Percentiles rank a stretch among this genome's conserved stretches.
phyloP scores from a whole-genome alignment of 1,140 invertebrate genomes.

The Battus philenor region DNA sequence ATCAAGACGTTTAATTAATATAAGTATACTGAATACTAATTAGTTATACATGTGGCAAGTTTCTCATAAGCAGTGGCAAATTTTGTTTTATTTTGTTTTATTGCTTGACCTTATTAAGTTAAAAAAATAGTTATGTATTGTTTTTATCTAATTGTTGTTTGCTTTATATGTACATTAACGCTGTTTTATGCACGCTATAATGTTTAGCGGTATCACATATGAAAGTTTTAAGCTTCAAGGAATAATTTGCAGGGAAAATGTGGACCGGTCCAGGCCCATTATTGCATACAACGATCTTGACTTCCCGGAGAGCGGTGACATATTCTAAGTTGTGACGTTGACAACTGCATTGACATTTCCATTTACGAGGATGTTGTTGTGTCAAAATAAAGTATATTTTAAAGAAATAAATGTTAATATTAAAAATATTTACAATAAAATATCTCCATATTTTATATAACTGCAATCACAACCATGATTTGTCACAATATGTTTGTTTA shows the following conservation, averaged over 20 bases:
- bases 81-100: too few relatives aligned
- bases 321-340: slow-evolving; percentile 73
- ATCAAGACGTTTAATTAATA: too few relatives aligned
- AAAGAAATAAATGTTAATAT: not conserved
- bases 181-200: slow-evolving; percentile 7
- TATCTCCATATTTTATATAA: not conserved
- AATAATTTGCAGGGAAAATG: slow-evolving; percentile 78
- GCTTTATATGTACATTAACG: slow-evolving; percentile 9
- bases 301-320: slow-evolving; percentile 83
- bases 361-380: not conserved
- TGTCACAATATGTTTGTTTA: slow-evolving; percentile 2
- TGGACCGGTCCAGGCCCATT: slow-evolving; percentile 80
- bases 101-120: slow-evolving; percentile 2
- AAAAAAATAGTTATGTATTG: too few relatives aligned
- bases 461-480: slow-evolving; percentile 7
- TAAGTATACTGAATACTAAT: too few relatives aligned
- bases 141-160: too few relatives aligned
- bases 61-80: too few relatives aligned
- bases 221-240: slow-evolving; percentile 36
- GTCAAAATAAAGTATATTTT: not conserved
- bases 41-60: too few relatives aligned
- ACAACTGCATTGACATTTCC: not conserved
- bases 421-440: not conserved
- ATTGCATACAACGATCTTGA: slow-evolving; percentile 91
- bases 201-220: slow-evolving; percentile 11